phyloP scores from a whole-genome alignment of 2,797 vertebrate species.

The Epinephelus awoara region DNA sequence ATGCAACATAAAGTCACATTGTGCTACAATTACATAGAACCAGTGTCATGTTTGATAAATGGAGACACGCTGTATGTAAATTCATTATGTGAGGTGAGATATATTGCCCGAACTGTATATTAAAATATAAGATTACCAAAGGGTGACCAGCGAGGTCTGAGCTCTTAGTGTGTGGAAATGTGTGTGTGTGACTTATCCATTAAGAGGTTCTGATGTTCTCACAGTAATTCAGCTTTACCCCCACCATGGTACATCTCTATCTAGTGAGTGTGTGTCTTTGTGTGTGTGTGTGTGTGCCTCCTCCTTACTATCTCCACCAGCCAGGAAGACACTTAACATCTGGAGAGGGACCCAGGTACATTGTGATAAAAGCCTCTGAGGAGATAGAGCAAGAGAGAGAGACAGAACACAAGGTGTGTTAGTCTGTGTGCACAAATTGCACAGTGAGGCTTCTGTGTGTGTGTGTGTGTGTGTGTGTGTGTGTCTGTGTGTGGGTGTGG shows the following conservation, averaged over 20 bases:
- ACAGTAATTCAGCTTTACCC: conserved; percentile 46
- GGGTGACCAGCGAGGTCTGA: conserved; percentile 33
- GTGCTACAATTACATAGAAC: conserved; percentile 40
- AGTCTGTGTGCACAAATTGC: conserved; percentile 13
- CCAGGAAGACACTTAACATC: conserved; percentile 70
- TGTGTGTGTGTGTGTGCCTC: conserved; percentile 9
- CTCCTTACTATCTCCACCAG: conserved; percentile 60
- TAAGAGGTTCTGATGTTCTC: conserved; percentile 39
- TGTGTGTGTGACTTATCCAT: conserved; percentile 39
- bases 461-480: conserved; percentile 20
- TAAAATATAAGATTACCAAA: conserved; percentile 43
- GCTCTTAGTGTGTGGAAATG: conserved; percentile 23
- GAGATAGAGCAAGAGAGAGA: conserved; percentile 15
- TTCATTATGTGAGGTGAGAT: conserved; percentile 46
- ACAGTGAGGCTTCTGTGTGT: conserved; percentile 8
- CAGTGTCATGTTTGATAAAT: conserved; percentile 62
- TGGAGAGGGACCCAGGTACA: conserved; percentile 65
- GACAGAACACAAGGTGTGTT: conserved; percentile 23
- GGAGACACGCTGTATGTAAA: conserved; percentile 51
- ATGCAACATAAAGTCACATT: conserved; percentile 59
- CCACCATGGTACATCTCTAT: conserved; percentile 41
- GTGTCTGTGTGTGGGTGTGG: conserved; percentile 26
- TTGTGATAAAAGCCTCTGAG: conserved; percentile 66
- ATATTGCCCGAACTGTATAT: conserved; percentile 41
- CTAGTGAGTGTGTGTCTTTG: conserved; percentile 11